These are phyloP conservation scores for Acipenser oxyrinchus DNA, from an alignment of 2,797 vertebrate species.

Conservation along the genomic window DNA sequence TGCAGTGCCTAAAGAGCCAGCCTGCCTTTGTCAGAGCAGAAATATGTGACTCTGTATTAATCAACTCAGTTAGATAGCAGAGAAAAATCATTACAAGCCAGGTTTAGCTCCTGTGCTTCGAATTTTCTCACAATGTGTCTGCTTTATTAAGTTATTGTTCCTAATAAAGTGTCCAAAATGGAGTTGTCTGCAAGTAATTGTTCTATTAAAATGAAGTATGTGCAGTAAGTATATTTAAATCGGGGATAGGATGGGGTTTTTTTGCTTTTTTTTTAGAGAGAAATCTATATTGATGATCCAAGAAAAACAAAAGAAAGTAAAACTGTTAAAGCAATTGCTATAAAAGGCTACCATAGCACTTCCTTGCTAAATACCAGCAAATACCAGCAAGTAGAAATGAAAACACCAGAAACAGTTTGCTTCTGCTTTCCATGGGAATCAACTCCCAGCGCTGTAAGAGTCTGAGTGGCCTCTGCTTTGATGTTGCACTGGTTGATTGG, in stretches of 20 bases:
- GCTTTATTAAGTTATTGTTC: too few relatives aligned
- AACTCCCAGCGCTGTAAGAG: conserved; percentile 19
- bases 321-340: conserved; percentile 34
- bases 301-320: conserved; percentile 24
- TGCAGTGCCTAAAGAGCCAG: too few relatives aligned
- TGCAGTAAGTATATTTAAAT: too few relatives aligned
- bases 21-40: too few relatives aligned
- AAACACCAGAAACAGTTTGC: conserved; percentile 1
- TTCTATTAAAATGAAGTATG: too few relatives aligned
- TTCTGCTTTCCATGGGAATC: conserved; percentile 19
- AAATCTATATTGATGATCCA: conserved; percentile 20
- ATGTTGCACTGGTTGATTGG: conserved; percentile 36
- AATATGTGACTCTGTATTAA: too few relatives aligned
- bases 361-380: conserved; percentile 47
- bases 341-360: conserved; percentile 41
- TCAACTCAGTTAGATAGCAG: too few relatives aligned
- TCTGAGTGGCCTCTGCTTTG: conserved; percentile 30
- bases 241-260: conserved; percentile 3
- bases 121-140: too few relatives aligned
- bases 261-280: not conserved
- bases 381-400: conserved; percentile 36
- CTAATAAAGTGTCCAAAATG: too few relatives aligned
- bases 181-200: too few relatives aligned
- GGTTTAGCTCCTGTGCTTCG: too few relatives aligned
- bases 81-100: too few relatives aligned